These are phyloP conservation scores for Smutsia gigantea DNA, from an alignment of 2,797 vertebrate genomes.

Conservation along the genomic window DNA sequence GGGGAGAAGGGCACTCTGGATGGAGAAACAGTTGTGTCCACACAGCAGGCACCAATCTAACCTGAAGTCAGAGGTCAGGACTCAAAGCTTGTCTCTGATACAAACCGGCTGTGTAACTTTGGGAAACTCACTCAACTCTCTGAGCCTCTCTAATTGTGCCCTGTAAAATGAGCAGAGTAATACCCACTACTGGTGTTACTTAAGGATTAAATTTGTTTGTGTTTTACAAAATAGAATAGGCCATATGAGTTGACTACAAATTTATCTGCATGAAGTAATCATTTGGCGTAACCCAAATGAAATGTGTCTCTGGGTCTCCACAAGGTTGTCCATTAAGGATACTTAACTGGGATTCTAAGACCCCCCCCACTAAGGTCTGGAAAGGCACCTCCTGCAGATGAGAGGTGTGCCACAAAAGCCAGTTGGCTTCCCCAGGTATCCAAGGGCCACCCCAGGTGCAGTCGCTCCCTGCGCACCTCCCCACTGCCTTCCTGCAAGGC, in stretches of 20 bases:
- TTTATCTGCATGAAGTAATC: neutral
- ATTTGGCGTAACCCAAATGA: neutral
- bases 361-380: neutral
- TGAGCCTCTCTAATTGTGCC: neutral
- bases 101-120: neutral
- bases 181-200: neutral
- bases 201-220: neutral
- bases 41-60: neutral
- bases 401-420: neutral
- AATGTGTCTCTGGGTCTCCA: neutral
- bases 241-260: neutral
- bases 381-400: neutral
- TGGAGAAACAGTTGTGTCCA: neutral
- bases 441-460: neutral
- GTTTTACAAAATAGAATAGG: neutral
- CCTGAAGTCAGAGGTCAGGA: neutral
- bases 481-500: neutral
- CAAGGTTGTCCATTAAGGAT: neutral
- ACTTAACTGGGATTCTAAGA: neutral
- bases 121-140: neutral
- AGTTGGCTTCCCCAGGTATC: neutral
- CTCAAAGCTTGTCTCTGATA: neutral
- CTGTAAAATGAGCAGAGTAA: neutral
- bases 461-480: rapidly evolving
- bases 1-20: neutral